Conservation (phyloP, 2,888 invertebrate genomes). For the Galeopsomyia nigrocyanea region DNA sequence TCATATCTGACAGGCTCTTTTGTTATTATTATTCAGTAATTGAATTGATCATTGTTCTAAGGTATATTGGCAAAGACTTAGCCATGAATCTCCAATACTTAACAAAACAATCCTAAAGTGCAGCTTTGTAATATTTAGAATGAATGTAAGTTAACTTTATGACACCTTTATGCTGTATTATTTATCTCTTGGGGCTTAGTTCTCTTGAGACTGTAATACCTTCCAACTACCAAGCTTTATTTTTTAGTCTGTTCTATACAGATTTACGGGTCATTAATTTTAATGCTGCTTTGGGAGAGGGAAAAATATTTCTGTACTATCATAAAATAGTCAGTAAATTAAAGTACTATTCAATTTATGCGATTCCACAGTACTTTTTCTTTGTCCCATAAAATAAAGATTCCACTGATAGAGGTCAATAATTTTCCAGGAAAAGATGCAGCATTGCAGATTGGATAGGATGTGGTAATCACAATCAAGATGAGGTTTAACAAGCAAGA, state of each 20-base stretch:
- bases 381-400: no score
- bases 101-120: no score
- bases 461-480: slow-evolving; percentile 48
- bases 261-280: no score
- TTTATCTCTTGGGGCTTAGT: slow-evolving; percentile 14
- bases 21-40: background rate
- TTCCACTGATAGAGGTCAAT: background rate
- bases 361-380: no score
- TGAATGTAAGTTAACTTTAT: slow-evolving; percentile 10
- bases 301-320: no score
- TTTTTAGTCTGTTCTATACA: background rate
- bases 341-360: no score
- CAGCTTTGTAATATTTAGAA: background rate
- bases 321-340: no score
- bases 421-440: slow-evolving; percentile 36
- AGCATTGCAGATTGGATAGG: slow-evolving; percentile 19
- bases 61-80: no score
- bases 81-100: no score
- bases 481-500: slow-evolving; percentile 96
- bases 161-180: slow-evolving; percentile 5
- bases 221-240: slow-evolving; percentile 6
- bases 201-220: slow-evolving; percentile 22
- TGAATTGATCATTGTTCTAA: background rate
- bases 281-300: no score
- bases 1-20: background rate